These are phyloP conservation scores for Styela plicata DNA, from an alignment of 23 tunicate species.

Conservation along the genomic window DNA sequence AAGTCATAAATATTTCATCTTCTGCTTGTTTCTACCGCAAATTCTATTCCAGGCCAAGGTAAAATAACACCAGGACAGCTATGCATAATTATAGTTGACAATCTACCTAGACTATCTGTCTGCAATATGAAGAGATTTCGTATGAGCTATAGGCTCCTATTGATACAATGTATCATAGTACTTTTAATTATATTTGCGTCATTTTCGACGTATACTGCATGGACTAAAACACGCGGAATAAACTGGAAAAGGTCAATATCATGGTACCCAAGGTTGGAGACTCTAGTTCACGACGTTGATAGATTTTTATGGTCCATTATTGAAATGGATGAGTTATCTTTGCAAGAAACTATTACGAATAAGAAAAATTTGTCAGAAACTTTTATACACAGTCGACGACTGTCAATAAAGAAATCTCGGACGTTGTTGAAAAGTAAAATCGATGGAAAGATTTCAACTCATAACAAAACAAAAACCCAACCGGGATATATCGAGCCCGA, in stretches of 20 bases:
- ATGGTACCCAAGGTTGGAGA: conserved; percentile 35
- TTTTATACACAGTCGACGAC: neutral
- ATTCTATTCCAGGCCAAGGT: too few species aligned
- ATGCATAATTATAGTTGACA: too few species aligned
- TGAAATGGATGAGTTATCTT: conserved; percentile 10
- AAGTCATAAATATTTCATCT: too few species aligned
- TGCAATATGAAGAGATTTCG: neutral
- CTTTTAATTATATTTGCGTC: neutral
- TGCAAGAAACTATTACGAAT: neutral
- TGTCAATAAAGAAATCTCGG: neutral
- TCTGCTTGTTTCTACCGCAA: too few species aligned
- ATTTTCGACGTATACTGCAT: conserved; percentile 1
- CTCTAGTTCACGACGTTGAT: conserved; percentile 40
- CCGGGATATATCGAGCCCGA: neutral
- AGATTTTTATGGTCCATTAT: conserved; percentile 47
- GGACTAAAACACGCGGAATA: neutral
- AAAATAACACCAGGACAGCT: too few species aligned
- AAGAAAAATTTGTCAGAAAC: neutral
- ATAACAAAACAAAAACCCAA: neutral
- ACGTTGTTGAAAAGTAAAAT: neutral
- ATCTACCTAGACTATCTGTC: too few species aligned
- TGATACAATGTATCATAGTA: conserved; percentile 2
- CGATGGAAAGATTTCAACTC: neutral
- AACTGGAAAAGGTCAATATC: neutral
- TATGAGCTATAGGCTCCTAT: neutral